phyloP scores from a whole-genome alignment of 2,113 vertebrate genomes.

The Corythornis vintsioides region DNA sequence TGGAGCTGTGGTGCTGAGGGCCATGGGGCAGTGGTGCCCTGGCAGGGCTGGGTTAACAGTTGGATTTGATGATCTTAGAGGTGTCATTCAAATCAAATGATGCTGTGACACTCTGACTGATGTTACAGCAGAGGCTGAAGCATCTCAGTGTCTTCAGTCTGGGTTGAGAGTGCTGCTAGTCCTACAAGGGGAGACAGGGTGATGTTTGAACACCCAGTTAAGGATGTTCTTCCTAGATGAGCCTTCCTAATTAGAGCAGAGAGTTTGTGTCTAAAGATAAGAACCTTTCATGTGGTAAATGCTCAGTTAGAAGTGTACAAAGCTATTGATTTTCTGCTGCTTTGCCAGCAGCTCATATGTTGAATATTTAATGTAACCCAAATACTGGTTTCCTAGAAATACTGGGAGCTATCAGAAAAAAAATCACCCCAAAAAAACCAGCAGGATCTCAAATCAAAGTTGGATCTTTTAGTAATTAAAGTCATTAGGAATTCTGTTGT shows the following conservation, averaged over 20 bases:
- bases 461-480: conserved; percentile 3
- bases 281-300: conserved; percentile 41
- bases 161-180: not conserved
- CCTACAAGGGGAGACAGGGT: not conserved
- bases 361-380: conserved; percentile 58
- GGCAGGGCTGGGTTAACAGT: too few relatives aligned
- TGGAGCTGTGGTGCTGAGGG: not conserved
- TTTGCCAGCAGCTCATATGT: conserved; percentile 28
- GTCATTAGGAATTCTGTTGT: not conserved
- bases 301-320: conserved; percentile 25
- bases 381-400: conserved; percentile 28
- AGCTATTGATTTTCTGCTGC: conserved; percentile 53
- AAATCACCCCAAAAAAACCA: not conserved
- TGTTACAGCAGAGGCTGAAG: not conserved
- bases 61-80: not conserved
- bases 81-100: too few relatives aligned
- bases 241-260: conserved; percentile 12
- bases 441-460: not conserved
- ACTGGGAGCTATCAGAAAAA: not conserved
- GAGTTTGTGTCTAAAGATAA: conserved; percentile 2
- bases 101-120: not conserved
- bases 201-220: not conserved
- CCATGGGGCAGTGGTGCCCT: not conserved
- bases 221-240: not conserved
- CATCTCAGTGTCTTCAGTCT: not conserved